Evolutionary conservation across 2,113 vertebrate species (phyloP).

Genomic region (Cephalopholis sonnerati): DNA sequence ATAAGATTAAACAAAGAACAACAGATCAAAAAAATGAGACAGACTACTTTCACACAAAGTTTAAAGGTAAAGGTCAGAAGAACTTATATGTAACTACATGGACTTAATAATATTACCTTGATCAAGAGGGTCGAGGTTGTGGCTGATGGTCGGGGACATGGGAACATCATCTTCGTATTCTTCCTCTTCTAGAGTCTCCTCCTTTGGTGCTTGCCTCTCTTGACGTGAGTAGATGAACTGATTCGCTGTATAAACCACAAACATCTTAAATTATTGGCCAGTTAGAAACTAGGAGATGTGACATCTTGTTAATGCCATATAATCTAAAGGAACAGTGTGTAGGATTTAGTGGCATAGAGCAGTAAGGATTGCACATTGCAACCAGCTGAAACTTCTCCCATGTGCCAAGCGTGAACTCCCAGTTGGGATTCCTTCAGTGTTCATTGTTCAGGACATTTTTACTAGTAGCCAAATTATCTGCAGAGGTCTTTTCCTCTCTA

Average conservation of each 20-base stretch:
- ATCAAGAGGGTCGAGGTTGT: slow-evolving; percentile 87
- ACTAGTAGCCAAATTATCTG: no score
- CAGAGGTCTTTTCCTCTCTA: no score
- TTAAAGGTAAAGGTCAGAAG: background rate
- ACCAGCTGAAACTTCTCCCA: no score
- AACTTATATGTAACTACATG: background rate
- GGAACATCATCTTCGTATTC: slow-evolving; percentile 83
- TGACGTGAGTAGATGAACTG: slow-evolving; percentile 97
- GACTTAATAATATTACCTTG: slow-evolving; percentile 86
- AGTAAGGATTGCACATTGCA: no score
- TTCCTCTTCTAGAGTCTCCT: slow-evolving; percentile 91
- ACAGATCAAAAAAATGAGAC: background rate
- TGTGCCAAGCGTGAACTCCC: no score
- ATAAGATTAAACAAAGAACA: background rate
- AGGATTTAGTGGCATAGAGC: no score
- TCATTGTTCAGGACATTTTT: no score
- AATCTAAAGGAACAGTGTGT: background rate
- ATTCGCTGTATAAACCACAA: slow-evolving; percentile 87
- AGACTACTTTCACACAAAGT: background rate
- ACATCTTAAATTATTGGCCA: background rate
- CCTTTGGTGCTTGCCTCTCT: slow-evolving; percentile 85
- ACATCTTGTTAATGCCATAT: background rate
- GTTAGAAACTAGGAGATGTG: background rate
- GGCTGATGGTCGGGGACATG: slow-evolving; percentile 76
- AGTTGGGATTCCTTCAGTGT: no score